These are phyloP conservation scores for Sapajus apella DNA, from an alignment of 2,113 vertebrate genomes.

Conservation along the genomic window DNA sequence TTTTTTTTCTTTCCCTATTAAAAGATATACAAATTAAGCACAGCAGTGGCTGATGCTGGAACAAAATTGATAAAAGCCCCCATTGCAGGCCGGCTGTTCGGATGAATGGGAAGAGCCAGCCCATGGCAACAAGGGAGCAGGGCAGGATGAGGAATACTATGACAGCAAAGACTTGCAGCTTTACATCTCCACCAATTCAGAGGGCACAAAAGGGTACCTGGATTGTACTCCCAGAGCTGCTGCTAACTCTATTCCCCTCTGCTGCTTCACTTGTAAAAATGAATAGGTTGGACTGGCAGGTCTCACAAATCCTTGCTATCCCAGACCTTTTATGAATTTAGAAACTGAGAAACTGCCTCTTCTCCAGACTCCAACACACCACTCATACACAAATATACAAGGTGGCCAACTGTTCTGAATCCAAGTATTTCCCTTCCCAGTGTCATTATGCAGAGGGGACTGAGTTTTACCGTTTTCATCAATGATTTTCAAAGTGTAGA, in stretches of 20 bases:
- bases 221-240: background rate
- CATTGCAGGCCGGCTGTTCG: background rate
- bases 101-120: background rate
- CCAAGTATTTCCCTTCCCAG: background rate
- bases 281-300: no score
- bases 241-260: background rate
- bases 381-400: background rate
- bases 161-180: background rate
- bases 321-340: background rate
- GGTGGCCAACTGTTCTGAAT: background rate
- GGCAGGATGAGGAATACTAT: background rate
- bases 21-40: constrained; percentile 66
- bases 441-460: background rate
- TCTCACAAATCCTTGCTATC: background rate
- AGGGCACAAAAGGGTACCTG: background rate
- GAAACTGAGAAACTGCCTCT: fast-evolving
- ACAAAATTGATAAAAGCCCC: background rate
- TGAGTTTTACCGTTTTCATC: background rate
- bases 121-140: background rate
- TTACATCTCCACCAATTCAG: background rate
- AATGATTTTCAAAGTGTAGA: background rate
- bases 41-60: background rate
- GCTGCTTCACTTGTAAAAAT: background rate
- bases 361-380: fast-evolving
- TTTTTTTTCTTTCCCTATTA: background rate